phyloP scores from a whole-genome alignment of 2,888 invertebrate genomes.

The Nasonia oneida region DNA sequence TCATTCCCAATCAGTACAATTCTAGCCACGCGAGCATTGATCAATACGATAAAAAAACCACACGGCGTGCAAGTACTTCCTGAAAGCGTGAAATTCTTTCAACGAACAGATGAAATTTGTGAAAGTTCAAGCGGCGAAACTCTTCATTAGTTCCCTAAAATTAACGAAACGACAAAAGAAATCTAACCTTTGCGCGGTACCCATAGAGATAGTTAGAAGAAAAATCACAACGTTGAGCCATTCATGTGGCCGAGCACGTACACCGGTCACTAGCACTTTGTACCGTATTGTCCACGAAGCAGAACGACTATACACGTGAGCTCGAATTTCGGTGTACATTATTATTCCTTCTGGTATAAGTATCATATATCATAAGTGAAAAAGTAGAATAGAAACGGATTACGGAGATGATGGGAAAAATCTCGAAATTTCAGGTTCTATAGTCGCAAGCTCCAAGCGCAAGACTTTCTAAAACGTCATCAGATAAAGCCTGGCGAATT shows the following conservation, averaged over 20 bases:
- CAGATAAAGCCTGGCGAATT: constrained; percentile 5
- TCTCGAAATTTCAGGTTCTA: not conserved
- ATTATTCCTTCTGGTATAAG: not conserved
- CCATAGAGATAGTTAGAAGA: too few relatives aligned
- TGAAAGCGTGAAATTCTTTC: not conserved
- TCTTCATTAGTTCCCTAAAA: not conserved
- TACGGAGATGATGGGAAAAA: too few relatives aligned
- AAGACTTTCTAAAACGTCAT: constrained; percentile 10
- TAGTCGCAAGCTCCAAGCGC: not conserved
- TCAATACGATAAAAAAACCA: not conserved
- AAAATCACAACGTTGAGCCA: not conserved
- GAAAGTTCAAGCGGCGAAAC: not conserved
- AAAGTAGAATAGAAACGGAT: too few relatives aligned
- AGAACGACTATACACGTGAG: not conserved
- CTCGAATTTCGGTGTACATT: not conserved
- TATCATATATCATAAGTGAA: not conserved
- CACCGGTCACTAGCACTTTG: not conserved
- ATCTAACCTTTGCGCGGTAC: too few relatives aligned
- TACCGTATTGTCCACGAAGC: not conserved
- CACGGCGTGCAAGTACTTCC: not conserved
- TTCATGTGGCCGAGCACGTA: not conserved
- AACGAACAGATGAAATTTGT: not conserved
- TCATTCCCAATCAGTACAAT: not conserved
- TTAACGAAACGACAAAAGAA: not conserved
- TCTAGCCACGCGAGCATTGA: not conserved